Evolutionary conservation across 2,888 invertebrate species (phyloP), one percentile per base, ranked within the genome.

Genomic region (Euzetes globulus): DNA sequence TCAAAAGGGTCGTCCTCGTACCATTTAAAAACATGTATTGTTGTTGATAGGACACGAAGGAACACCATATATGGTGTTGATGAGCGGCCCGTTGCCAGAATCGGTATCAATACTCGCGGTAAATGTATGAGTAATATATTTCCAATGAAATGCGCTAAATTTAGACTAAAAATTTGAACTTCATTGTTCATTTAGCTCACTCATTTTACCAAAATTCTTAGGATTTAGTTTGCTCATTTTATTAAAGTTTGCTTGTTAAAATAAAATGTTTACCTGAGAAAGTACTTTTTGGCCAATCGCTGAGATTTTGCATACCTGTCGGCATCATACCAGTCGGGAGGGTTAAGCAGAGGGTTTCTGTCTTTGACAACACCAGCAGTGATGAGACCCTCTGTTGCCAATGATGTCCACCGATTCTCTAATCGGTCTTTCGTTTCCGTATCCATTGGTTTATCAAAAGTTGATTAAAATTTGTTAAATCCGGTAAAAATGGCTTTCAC

Each of bases 1-100:
- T 75, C 75, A n/a, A 75, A 75, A 47, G 75, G 75, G 73, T 75
- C 73, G 25, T 73, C 75, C 15, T 75, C 71, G 37, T 75, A 75
- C 75, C 75, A 75, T 4, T 71, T 71, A 29, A 68, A 22, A 25
- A 75, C 70, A 55, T 75, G 75, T 15, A 70, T 50, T 7, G 73
- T 71, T 0, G 75, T 75, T 6, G 75, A 75, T n/a, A 75, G 27
- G 11, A 75, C 63, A 15, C 75, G 55, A 27, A 73, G 22, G 19
- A 75, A 73, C 1, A 75, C 73, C 71, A 71, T 71, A 22, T 71
- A 73, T n/a, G 37, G 33, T 9, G 68, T 71, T 1, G 75, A 72
- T 5, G 73, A 73, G 6, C 70, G 73, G 33, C 75, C 75, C 41
- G 73, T 71, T 17, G 75, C 75, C 37, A 75, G 27, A n/a, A 75